Evolutionary conservation across 2,888 invertebrate genomes (phyloP).

Genomic region (Lycaena phlaeas): DNA sequence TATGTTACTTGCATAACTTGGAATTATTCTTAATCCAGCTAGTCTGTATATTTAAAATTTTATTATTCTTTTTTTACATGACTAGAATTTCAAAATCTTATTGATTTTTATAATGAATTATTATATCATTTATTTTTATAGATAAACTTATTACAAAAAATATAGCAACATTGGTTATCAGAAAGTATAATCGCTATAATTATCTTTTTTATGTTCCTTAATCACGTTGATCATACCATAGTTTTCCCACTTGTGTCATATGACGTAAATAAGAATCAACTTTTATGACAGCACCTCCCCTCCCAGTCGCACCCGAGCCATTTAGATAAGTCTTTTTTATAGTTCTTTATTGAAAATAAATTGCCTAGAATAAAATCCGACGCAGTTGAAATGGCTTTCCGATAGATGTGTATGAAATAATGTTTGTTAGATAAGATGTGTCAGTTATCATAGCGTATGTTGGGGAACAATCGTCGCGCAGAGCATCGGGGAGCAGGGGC

Average conservation of each 20-base stretch:
- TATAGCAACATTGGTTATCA: too few species aligned
- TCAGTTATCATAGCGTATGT: conserved; percentile 51
- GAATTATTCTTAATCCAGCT: too few species aligned
- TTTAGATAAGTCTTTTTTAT: conserved; percentile 73
- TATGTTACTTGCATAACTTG: too few species aligned
- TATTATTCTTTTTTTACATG: too few species aligned
- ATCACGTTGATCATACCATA: conserved; percentile 15
- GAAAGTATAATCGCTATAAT: too few species aligned
- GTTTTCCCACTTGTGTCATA: conserved; percentile 38
- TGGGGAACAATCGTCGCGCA: conserved; percentile 28
- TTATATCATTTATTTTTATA: too few species aligned
- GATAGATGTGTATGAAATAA: conserved; percentile 71
- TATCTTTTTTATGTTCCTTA: background rate
- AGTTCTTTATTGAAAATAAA: conserved; percentile 75
- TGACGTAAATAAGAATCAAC: conserved; percentile 62
- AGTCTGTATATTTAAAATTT: too few species aligned
- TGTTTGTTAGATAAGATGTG: conserved; percentile 59
- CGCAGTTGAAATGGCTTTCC: conserved; percentile 67
- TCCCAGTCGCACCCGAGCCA: conserved; percentile 52
- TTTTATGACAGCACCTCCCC: conserved; percentile 61
- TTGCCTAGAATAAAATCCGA: conserved; percentile 72
- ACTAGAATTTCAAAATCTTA: too few species aligned
- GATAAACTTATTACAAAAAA: too few species aligned
- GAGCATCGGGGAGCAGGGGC: too few species aligned
- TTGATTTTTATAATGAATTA: too few species aligned